Base-by-base conservation (phyloP, 1,140 invertebrate species). In the Phymastichus coffea region DNA sequence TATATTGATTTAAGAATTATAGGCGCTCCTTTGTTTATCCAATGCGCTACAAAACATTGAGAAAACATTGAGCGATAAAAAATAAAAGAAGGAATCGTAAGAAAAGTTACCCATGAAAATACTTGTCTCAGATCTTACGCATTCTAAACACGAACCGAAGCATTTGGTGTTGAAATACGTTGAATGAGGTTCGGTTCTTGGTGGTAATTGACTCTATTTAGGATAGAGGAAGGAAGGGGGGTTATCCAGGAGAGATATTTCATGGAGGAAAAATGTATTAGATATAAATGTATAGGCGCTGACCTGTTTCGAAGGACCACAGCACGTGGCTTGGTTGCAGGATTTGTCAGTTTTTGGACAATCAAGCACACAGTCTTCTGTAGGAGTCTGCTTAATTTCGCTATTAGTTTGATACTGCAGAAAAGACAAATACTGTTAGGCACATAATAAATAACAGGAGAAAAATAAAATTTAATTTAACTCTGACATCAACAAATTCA, bases 321-420 rank as follows among this genome's bases (percentile, higher is more conserved):
- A 94, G 71, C 92, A 94, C 1, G 92, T 94, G 15, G 90, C 89
- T 65, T 91, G 87, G 65, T 90, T 87, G 70, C 91, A 94, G 15
- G 89, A 86, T 68, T 88, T 87, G 61, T 91, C 90, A 47, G 89
- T 91, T 73, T 89, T 89, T 52, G 92, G 91, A 74, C 92, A 94
- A 74, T 94, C 90, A 12, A 94, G 79, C 17, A 92, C 90, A 78
- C 92, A 94, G 68, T 86, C 86, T 73, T 87, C 85, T 0, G 77
- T 78, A 19, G 80, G 75, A 59, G 79, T 76, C 61, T 79, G 79
- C 35, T 77, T 77, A 44, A 78, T 75, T 66, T 80, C 73, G 51
- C 73, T 81, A 65, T 83, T 81, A 57, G 80, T 79, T 28, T 81
- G 77, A 65, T 82, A 82, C 81, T 83, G 63, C 8, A 73, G 73